Percentiles rank a stretch among this genome's conserved stretches.
phyloP scores from a whole-genome alignment of 2,797 vertebrate species.

The Acipenser ruthenus region DNA sequence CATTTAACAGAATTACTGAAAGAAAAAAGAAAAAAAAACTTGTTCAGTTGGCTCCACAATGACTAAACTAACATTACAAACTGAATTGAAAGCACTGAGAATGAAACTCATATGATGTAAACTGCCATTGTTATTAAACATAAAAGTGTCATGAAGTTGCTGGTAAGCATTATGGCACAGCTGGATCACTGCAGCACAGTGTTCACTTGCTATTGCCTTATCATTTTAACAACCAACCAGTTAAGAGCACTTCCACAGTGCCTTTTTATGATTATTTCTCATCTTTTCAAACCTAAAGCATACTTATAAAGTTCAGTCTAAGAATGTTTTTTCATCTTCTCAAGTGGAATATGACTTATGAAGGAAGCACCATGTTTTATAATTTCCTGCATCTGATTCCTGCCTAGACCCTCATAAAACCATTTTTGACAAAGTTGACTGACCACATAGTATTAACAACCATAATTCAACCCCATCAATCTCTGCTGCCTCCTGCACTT shows the following conservation, averaged over 20 bases:
- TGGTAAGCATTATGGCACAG: constrained; percentile 20
- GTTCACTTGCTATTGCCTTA: constrained; percentile 35
- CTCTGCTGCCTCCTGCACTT: no score
- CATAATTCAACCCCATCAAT: no score
- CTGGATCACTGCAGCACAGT: constrained; percentile 25
- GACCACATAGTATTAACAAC: no score
- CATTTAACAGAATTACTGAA: background rate
- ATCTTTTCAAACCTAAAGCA: constrained; percentile 3
- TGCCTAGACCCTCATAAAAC: no score
- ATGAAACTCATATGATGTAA: no score
- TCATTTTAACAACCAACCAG: constrained; percentile 25
- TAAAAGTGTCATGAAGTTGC: no score
- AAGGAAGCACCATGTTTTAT: no score
- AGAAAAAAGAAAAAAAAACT: constrained; percentile 5
- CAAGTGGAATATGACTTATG: no score
- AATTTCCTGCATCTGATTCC: no score
- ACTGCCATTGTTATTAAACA: no score
- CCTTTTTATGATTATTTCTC: background rate
- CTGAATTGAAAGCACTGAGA: background rate
- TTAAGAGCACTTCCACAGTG: constrained; percentile 3
- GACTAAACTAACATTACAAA: constrained; percentile 25
- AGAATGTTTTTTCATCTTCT: no score
- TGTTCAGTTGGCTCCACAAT: constrained; percentile 16
- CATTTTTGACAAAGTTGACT: no score
- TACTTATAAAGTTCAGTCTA: background rate